These are phyloP conservation scores for Rhinopomastus cyanomelas DNA, from an alignment of 2,113 vertebrate genomes.

Conservation along the genomic window DNA sequence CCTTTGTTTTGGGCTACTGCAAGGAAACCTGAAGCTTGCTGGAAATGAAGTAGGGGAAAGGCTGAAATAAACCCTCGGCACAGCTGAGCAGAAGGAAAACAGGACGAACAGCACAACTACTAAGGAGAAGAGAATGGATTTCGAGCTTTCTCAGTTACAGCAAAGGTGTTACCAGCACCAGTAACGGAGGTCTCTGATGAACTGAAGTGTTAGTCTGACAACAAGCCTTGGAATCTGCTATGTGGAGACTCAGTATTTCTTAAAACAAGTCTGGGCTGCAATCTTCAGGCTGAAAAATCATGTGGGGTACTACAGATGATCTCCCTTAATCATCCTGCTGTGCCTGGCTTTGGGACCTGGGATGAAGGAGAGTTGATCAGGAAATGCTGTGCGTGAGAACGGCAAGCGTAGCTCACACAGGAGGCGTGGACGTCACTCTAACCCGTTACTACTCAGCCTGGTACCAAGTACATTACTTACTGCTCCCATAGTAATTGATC, in stretches of 20 bases:
- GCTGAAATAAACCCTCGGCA: background rate
- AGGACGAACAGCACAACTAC: background rate
- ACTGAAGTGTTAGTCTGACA: background rate
- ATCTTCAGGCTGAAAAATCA: background rate
- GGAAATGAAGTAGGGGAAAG: background rate
- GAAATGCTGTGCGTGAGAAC: background rate
- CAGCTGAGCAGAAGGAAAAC: background rate
- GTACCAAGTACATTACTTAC: background rate
- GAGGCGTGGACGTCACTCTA: background rate
- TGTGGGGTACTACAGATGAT: background rate
- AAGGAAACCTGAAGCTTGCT: slow-evolving; percentile 21
- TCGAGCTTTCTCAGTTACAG: background rate
- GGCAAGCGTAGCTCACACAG: background rate
- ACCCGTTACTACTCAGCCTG: background rate
- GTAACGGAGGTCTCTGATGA: background rate
- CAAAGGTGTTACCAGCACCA: background rate
- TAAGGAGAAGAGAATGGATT: background rate
- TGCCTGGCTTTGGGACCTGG: background rate
- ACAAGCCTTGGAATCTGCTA: background rate
- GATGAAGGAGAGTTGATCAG: background rate
- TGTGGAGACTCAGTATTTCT: background rate
- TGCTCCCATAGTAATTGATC: background rate
- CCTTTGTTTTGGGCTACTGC: background rate
- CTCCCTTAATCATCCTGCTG: background rate
- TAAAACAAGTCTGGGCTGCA: background rate